phyloP scores from a whole-genome alignment of 2,113 vertebrate genomes.

The Cisticola juncidis region DNA sequence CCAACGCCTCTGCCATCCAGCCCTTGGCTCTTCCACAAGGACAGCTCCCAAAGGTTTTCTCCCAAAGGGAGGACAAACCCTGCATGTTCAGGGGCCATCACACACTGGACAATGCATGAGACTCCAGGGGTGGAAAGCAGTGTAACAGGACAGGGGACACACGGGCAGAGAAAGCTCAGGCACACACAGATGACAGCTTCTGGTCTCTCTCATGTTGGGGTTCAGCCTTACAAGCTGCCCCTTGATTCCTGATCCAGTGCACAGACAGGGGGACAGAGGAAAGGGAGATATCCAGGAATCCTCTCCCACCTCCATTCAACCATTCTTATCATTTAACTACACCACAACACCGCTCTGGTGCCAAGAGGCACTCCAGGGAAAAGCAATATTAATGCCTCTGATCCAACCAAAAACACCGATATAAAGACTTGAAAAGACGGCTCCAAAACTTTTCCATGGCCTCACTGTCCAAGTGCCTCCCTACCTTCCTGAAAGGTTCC shows the following conservation, averaged over 20 bases:
- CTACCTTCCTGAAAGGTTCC: not conserved
- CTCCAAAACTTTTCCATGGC: not conserved
- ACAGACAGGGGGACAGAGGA: accelerated
- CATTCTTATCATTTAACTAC: not conserved
- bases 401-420: accelerated
- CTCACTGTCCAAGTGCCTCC: not conserved
- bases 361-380: not conserved
- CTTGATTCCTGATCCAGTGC: accelerated
- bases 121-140: not conserved
- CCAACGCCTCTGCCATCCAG: not conserved
- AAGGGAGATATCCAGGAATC: not conserved
- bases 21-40: not conserved
- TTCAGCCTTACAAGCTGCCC: not conserved
- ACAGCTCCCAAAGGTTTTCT: not conserved
- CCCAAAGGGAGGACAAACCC: not conserved
- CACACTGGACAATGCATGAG: accelerated
- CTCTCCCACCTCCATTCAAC: not conserved
- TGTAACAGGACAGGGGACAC: accelerated
- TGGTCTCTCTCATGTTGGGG: accelerated
- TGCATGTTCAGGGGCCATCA: accelerated
- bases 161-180: not conserved
- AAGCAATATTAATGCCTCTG: accelerated
- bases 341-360: not conserved
- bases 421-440: not conserved
- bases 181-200: accelerated